phyloP scores from a whole-genome alignment of 2,113 vertebrate species.

The Tretioscincus oriximinensis region DNA sequence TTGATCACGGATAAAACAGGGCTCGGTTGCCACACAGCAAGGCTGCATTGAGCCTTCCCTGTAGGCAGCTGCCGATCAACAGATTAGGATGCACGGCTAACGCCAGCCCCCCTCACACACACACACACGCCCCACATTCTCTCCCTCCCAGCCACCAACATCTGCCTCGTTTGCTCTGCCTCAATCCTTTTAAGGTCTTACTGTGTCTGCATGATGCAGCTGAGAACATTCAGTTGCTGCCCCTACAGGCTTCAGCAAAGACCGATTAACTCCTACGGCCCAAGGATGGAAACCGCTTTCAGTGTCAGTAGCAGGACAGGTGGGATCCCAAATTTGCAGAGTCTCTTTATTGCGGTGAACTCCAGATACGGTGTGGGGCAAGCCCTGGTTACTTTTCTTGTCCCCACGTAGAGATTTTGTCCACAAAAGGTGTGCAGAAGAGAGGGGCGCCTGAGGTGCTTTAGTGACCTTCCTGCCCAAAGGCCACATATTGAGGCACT shows the following conservation, averaged over 20 bases:
- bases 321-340: fast-evolving
- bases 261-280: constrained; percentile 8
- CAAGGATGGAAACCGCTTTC: constrained; percentile 32
- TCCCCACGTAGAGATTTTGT: constrained; percentile 32
- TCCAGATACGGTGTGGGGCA: constrained; percentile 5
- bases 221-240: background rate
- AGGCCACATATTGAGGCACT: background rate
- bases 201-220: fast-evolving
- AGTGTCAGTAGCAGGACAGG: fast-evolving
- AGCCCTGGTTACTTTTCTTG: background rate
- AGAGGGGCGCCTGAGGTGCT: too few relatives aligned
- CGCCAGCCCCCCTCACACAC: too few relatives aligned
- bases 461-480: background rate
- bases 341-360: fast-evolving
- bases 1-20: background rate
- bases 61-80: fast-evolving
- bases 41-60: background rate
- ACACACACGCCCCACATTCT: fast-evolving
- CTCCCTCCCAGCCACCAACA: fast-evolving
- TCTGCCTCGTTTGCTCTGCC: background rate
- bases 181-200: background rate
- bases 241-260: background rate
- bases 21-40: background rate
- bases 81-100: background rate
- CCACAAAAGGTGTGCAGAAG: background rate